Conservation (phyloP, 2,888 invertebrate species). For the Eilema depressum region DNA sequence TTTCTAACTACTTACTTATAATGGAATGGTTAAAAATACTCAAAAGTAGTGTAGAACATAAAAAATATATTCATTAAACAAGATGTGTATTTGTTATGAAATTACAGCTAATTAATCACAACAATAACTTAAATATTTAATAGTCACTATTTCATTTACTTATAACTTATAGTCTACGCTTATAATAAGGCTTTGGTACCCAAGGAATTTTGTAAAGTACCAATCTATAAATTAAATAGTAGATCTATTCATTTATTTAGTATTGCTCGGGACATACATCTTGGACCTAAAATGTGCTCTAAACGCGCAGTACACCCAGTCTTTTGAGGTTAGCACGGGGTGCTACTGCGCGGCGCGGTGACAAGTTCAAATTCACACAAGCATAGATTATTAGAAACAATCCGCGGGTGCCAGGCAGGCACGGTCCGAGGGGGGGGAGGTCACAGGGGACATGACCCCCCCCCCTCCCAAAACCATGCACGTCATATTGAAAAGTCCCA, state of each 20-base stretch:
- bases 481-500: no score
- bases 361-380: no score
- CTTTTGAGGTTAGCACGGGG: no score
- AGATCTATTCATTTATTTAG: not conserved
- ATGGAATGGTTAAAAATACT: constrained; percentile 18
- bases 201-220: constrained; percentile 56
- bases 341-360: no score
- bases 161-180: constrained; percentile 35
- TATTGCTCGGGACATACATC: no score
- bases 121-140: constrained; percentile 65
- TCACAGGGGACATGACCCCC: no score
- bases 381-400: no score
- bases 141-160: constrained; percentile 24
- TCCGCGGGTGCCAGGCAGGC: no score
- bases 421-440: no score
- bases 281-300: no score
- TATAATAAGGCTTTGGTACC: constrained; percentile 71
- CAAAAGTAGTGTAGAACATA: constrained; percentile 35
- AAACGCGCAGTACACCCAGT: no score
- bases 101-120: constrained; percentile 69
- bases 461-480: no score
- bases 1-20: not conserved
- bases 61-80: constrained; percentile 56
- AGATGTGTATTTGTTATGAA: constrained; percentile 55
- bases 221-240: constrained; percentile 13